These are phyloP conservation scores for Drymodes brunneopygia DNA, from an alignment of 2,113 vertebrate genomes.

Conservation along the genomic window DNA sequence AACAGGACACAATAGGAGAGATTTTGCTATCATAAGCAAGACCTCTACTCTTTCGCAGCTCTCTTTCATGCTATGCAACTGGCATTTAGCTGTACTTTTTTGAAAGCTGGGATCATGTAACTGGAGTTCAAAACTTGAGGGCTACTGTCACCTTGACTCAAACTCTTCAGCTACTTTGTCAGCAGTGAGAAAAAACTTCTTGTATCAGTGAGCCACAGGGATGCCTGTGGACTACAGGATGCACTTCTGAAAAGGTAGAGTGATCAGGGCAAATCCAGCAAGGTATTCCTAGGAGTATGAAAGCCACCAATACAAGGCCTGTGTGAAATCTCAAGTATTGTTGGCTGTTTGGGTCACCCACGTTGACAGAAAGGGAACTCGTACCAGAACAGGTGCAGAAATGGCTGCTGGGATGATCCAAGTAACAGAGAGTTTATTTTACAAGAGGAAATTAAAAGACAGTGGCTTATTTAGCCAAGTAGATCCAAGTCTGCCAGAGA, in stretches of 20 bases:
- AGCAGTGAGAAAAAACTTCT: background rate
- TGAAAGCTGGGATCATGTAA: background rate
- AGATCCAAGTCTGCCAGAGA: background rate
- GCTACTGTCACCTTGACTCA: background rate
- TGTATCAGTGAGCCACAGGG: background rate
- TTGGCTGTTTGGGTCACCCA: background rate
- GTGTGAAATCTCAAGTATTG: background rate
- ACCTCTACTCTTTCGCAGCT: background rate
- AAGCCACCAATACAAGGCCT: background rate
- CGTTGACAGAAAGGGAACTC: background rate
- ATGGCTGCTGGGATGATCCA: background rate
- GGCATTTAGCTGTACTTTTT: background rate
- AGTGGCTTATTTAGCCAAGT: slow-evolving; percentile 35
- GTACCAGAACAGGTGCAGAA: slow-evolving; percentile 20
- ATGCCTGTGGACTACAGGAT: background rate
- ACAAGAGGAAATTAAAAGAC: slow-evolving; percentile 58
- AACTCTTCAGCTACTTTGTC: background rate
- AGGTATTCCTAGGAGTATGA: background rate
- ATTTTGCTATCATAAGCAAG: background rate
- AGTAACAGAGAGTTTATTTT: slow-evolving; percentile 40
- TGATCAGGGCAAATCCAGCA: background rate
- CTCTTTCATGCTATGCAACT: background rate
- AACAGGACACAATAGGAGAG: background rate
- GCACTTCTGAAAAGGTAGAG: background rate
- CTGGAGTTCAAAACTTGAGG: background rate